Evolutionary conservation across 1,140 invertebrate species (phyloP), one percentile per base, ranked within the genome.

Genomic region (Drosophila sucinea): DNA sequence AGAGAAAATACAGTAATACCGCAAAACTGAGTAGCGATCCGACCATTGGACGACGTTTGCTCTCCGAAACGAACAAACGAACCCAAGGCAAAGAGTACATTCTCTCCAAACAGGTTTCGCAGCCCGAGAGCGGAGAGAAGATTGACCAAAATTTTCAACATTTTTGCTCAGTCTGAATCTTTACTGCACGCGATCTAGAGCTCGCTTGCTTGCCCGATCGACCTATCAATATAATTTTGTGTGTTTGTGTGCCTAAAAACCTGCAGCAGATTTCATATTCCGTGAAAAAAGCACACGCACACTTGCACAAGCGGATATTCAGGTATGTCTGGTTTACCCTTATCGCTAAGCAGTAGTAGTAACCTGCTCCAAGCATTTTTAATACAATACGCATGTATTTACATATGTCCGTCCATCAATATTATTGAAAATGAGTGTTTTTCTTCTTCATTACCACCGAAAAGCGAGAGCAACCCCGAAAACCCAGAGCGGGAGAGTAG

Each of bases 241-340:
- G 47, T 61, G 79, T 67, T 79, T 60, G 57, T 74, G 55, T 86
- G 83, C 83, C 83, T 83, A 86, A 86, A 86, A 87, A 79, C 69
- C 65, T 77, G 83, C 83, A 62, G 79, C 51, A 86, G 7, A 86
- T 83, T 83, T 83, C 44, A 51, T 27, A 27, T 51, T 51, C 8
- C 44, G 27, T 54, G 10, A 17, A 10, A 54, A 11, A 27, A 41
- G 27, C 27, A 30, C 5, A 1, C 47, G 55, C 17, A 38, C 41
- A 41, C 1, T 25, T 17, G 27, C 1, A n/a, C 30, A 54, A 30
- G n/a, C 35, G 27, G 23, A 30, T 41, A 5, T n/a, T 30, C 4
- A 67, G 35, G 73, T 56, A 60, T 10, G 29, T 73, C 63, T 35
- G 56, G 56, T 35, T 58, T 35, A 35, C 17, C 30, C 29, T 51